These are phyloP conservation scores for Teleopsis dalmanni DNA, from an alignment of 1,140 invertebrate genomes.

Conservation along the genomic window DNA sequence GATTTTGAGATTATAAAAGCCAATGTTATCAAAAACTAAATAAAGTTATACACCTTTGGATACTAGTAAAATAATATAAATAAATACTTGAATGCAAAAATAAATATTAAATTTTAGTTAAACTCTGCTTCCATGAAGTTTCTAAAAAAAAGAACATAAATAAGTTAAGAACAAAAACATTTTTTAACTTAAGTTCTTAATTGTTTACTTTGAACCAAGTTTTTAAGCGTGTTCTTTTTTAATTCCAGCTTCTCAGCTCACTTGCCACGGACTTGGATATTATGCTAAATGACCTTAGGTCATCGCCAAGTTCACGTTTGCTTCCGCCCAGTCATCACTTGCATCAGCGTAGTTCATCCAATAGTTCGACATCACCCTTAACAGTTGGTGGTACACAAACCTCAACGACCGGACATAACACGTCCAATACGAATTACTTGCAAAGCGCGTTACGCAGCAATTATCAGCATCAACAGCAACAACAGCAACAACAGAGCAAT, in stretches of 20 bases:
- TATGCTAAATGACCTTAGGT: constrained; percentile 54
- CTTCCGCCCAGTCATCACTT: constrained; percentile 17
- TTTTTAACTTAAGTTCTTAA: too few relatives aligned
- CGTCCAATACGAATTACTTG: neutral
- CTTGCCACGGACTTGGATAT: constrained; percentile 57
- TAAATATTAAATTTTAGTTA: too few relatives aligned
- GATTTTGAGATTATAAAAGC: too few relatives aligned
- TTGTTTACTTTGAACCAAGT: neutral
- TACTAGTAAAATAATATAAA: too few relatives aligned
- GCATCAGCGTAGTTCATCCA: constrained; percentile 9
- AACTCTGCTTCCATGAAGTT: too few relatives aligned
- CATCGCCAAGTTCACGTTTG: constrained; percentile 32
- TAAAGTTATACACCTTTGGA: too few relatives aligned
- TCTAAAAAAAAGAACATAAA: too few relatives aligned
- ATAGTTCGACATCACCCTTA: constrained; percentile 1
- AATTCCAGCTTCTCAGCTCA: constrained; percentile 53
- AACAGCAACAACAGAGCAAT: neutral
- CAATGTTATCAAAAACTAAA: too few relatives aligned
- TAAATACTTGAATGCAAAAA: too few relatives aligned
- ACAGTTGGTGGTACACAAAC: constrained; percentile 1
- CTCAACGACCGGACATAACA: neutral
- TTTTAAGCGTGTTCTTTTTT: constrained; percentile 5
- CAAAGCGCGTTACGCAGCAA: neutral
- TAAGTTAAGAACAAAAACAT: too few relatives aligned
- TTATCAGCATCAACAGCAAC: constrained; percentile 2